Evolutionary conservation across 1,140 invertebrate genomes (phyloP).

Genomic region (Globodera rostochiensis): DNA sequence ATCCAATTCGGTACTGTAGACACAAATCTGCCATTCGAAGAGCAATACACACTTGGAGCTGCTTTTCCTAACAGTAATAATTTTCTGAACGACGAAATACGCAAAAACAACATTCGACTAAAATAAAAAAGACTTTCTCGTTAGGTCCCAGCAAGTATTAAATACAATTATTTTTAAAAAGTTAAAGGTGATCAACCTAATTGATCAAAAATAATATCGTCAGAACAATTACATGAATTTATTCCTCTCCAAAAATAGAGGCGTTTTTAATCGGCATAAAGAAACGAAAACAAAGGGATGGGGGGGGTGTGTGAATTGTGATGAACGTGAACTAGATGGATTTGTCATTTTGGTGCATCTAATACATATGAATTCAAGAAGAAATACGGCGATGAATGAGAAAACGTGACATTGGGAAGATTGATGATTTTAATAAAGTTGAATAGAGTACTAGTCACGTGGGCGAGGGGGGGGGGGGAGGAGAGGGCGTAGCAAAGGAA

Average conservation of each 20-base stretch:
- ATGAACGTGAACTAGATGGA: not conserved
- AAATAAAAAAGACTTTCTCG: too few species aligned
- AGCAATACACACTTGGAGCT: not conserved
- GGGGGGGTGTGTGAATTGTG: not conserved
- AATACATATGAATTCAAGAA: too few species aligned
- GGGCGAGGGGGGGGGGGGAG: not conserved
- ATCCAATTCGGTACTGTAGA: constrained; percentile 64
- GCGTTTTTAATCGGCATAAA: not conserved
- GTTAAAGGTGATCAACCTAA: too few species aligned
- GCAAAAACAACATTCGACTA: too few species aligned
- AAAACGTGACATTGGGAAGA: not conserved
- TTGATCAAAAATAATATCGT: too few species aligned
- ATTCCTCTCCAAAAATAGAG: constrained; percentile 1
- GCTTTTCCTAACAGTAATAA: not conserved
- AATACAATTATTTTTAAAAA: too few species aligned
- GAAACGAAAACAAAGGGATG: not conserved
- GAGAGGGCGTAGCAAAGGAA: not conserved
- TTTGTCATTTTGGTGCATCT: not conserved
- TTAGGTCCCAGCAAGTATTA: too few species aligned
- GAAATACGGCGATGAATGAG: too few species aligned
- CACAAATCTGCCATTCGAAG: not conserved
- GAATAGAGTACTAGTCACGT: not conserved
- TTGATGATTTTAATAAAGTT: not conserved
- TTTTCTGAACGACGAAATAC: not conserved
- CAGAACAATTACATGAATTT: not conserved